A percentile compares a stretch with the other conserved stretches of the same genome.
phyloP scores from a whole-genome alignment of 2,113 vertebrate genomes.

The Melanocharis versteri region DNA sequence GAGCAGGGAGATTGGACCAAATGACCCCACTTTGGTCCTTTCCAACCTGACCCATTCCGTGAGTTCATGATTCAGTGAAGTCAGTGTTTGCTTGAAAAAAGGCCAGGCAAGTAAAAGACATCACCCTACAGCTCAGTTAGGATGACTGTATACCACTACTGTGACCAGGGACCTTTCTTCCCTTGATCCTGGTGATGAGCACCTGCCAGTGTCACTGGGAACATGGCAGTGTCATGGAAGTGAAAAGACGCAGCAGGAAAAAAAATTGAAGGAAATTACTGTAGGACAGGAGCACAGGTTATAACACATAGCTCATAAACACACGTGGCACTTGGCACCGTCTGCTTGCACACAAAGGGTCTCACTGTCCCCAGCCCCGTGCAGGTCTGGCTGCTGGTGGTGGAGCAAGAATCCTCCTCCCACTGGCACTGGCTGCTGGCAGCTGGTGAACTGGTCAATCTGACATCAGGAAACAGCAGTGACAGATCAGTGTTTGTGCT shows the following conservation, averaged over 20 bases:
- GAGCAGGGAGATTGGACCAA: not conserved
- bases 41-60: not conserved
- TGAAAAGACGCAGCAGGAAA: not conserved
- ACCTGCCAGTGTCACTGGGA: not conserved
- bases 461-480: not conserved
- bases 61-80: not conserved
- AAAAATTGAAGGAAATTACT: not conserved
- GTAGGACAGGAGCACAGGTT: not conserved
- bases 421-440: not conserved
- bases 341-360: accelerated
- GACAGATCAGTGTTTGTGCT: not conserved
- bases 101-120: not conserved
- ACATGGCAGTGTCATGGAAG: not conserved
- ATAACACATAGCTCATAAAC: not conserved
- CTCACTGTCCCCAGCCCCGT: not conserved
- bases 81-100: not conserved
- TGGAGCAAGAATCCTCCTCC: not conserved
- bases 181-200: not conserved
- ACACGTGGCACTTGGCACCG: accelerated
- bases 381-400: accelerated
- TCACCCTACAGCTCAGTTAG: not conserved
- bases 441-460: not conserved
- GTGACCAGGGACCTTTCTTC: not conserved
- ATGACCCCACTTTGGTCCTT: not conserved
- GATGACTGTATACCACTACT: accelerated